phyloP scores from a whole-genome alignment of 2,113 vertebrate species.

The Platanista minor region DNA sequence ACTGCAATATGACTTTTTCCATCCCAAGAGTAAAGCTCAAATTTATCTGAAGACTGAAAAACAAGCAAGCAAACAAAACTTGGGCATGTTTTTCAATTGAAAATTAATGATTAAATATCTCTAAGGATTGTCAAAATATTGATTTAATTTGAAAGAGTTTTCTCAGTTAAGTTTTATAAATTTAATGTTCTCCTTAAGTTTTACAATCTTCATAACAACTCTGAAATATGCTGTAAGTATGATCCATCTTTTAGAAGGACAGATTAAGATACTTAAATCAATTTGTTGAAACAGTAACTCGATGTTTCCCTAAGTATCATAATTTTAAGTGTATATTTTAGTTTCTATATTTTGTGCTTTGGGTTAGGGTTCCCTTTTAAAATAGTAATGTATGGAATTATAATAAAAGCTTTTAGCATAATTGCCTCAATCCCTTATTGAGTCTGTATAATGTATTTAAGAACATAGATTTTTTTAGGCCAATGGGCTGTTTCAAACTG shows the following conservation, averaged over 20 bases:
- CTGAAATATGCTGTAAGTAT: background rate
- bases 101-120: background rate
- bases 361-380: background rate
- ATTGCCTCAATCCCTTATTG: background rate
- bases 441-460: background rate
- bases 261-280: background rate
- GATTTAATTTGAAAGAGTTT: background rate
- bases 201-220: background rate
- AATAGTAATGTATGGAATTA: background rate
- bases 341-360: background rate
- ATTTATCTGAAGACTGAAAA: background rate
- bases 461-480: background rate
- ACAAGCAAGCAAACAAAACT: background rate
- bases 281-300: background rate
- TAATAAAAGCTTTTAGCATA: background rate
- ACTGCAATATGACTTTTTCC: background rate
- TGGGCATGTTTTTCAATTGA: background rate
- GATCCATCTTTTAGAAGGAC: background rate
- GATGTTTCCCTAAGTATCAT: background rate
- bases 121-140: background rate
- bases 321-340: background rate
- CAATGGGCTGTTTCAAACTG: background rate
- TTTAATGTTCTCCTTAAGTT: background rate
- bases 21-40: background rate
- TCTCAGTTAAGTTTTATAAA: background rate